phyloP scores from a whole-genome alignment of 2,113 vertebrate species.

The Tiliqua scincoides region DNA sequence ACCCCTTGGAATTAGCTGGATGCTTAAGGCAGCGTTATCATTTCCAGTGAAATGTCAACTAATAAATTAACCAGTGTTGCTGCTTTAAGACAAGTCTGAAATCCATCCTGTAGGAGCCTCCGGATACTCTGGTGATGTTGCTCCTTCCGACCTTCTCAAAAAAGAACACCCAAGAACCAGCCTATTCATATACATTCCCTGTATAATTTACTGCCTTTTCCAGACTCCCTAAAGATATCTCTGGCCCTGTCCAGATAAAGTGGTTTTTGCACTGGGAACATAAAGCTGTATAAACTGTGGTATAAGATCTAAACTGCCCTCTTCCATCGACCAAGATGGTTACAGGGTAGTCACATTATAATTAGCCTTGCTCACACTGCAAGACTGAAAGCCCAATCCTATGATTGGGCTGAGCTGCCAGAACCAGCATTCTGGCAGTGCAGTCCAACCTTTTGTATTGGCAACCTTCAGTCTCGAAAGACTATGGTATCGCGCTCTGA shows the following conservation, averaged over 20 bases:
- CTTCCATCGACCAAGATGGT: background rate
- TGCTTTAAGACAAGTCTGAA: slow-evolving; percentile 31
- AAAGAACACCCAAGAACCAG: background rate
- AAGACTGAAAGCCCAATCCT: too few species aligned
- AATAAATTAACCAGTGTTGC: background rate
- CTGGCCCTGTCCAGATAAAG: background rate
- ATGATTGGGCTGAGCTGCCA: too few species aligned
- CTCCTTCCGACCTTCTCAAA: background rate
- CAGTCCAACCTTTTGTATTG: too few species aligned
- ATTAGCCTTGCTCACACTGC: background rate
- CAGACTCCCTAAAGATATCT: background rate
- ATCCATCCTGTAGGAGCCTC: background rate
- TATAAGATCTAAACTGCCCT: background rate
- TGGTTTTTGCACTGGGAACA: background rate
- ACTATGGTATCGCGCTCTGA: too few species aligned
- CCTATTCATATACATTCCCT: background rate
- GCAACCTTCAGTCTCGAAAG: too few species aligned
- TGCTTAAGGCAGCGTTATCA: background rate
- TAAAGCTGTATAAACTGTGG: background rate
- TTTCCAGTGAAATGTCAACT: background rate
- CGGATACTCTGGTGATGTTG: slow-evolving; percentile 29
- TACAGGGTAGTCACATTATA: background rate
- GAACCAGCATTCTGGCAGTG: too few species aligned
- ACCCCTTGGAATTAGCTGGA: slow-evolving; percentile 22
- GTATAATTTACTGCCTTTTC: background rate